These are phyloP conservation scores for Cyphomyrus discorhynchus DNA, from an alignment of 2,113 vertebrate genomes.

Conservation along the genomic window DNA sequence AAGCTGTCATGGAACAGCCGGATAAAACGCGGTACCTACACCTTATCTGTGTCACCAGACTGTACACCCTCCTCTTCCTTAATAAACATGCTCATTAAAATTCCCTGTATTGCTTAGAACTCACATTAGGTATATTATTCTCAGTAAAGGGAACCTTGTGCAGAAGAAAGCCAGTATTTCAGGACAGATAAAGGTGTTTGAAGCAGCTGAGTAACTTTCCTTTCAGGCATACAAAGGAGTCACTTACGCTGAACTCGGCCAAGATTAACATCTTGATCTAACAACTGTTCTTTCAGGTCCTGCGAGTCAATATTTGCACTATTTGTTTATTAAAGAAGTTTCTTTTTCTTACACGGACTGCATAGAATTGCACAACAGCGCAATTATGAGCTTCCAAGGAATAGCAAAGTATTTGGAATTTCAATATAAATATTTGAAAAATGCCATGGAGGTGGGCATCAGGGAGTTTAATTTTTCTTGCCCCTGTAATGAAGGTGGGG, in stretches of 20 bases:
- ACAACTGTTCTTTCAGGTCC: neutral
- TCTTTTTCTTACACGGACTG: neutral
- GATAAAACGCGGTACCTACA: neutral
- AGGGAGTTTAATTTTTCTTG: neutral
- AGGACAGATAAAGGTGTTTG: constrained; percentile 22
- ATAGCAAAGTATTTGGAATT: neutral
- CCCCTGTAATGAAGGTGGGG: neutral
- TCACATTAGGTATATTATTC: neutral
- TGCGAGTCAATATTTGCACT: constrained; percentile 17
- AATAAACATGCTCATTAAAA: neutral
- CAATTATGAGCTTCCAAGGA: neutral
- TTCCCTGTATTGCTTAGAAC: neutral
- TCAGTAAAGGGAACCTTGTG: neutral
- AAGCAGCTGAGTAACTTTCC: constrained; percentile 5
- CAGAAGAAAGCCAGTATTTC: neutral
- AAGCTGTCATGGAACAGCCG: neutral
- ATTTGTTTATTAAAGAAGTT: constrained; percentile 11
- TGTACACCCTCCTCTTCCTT: neutral
- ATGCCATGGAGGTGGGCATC: neutral
- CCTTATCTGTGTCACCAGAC: neutral
- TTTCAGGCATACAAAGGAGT: constrained; percentile 29
- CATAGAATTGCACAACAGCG: neutral
- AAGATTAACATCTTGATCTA: constrained; percentile 26
- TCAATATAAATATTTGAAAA: neutral
- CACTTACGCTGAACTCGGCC: constrained; percentile 19